phyloP scores from a whole-genome alignment of 2,888 invertebrate genomes.

The Zelleria hepariella region DNA sequence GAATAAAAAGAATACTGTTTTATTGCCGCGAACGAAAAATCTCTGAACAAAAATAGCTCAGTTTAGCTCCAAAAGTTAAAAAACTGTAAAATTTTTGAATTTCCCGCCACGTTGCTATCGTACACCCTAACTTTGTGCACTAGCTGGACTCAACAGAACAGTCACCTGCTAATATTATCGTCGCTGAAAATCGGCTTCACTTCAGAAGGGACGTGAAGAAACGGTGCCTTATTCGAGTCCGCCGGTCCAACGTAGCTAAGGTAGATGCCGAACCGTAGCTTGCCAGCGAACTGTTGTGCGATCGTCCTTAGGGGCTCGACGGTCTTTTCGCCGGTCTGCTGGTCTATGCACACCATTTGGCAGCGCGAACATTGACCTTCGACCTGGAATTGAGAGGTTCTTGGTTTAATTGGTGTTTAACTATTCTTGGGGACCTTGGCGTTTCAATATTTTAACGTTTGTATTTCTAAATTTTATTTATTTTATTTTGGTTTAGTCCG shows the following conservation, averaged over 20 bases:
- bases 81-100: too few species aligned
- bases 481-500: not conserved
- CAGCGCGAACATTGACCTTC: constrained; percentile 90
- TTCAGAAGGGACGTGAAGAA: constrained; percentile 27
- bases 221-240: constrained; percentile 31
- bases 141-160: too few species aligned
- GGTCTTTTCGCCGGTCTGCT: constrained; percentile 83
- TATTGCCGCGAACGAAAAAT: too few species aligned
- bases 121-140: too few species aligned
- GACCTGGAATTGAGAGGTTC: constrained; percentile 60
- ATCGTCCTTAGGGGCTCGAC: constrained; percentile 84
- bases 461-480: not conserved
- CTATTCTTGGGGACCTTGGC: too few species aligned
- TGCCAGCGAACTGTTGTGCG: constrained; percentile 80
- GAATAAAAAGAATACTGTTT: too few species aligned
- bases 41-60: too few species aligned
- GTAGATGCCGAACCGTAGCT: constrained; percentile 87
- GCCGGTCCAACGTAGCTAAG: constrained; percentile 61
- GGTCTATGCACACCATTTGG: constrained; percentile 97
- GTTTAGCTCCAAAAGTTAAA: too few species aligned
- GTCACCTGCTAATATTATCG: constrained; percentile 43
- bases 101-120: too few species aligned
- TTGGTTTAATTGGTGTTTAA: not conserved
- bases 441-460: not conserved
- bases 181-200: constrained; percentile 36